These are phyloP conservation scores for Cossypha caffra DNA, from an alignment of 2,797 vertebrate genomes.

Conservation along the genomic window DNA sequence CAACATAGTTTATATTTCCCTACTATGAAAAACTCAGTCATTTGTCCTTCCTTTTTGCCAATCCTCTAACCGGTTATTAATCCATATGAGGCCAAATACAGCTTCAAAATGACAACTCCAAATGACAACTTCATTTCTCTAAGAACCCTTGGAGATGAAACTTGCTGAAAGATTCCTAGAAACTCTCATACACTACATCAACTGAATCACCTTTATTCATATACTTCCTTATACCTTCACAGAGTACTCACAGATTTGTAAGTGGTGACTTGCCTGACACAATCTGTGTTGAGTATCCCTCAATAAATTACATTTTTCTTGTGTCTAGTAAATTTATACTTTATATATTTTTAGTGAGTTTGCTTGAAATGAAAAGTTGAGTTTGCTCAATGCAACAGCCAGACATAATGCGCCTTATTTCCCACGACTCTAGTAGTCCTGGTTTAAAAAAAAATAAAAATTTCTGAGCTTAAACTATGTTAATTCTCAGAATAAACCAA, in stretches of 20 bases:
- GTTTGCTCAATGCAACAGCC: neutral
- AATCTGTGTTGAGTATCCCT: neutral
- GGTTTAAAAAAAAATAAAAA: neutral
- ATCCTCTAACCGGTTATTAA: neutral
- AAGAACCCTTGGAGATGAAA: neutral
- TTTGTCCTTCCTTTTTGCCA: neutral
- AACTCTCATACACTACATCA: neutral
- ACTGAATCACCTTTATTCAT: neutral
- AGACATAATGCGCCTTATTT: neutral
- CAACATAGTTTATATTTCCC: neutral
- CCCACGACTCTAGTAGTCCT: neutral
- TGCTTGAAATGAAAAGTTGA: neutral
- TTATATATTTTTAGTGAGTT: neutral
- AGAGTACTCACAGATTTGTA: neutral
- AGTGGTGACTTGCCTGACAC: neutral
- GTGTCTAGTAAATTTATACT: neutral
- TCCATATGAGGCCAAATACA: neutral
- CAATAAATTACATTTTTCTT: neutral
- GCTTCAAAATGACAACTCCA: neutral
- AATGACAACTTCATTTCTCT: neutral
- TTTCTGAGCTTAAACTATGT: neutral
- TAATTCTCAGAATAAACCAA: neutral
- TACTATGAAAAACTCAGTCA: neutral
- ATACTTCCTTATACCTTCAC: neutral
- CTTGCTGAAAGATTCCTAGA: neutral